Base-by-base conservation (phyloP, 92 coral and sea anemone species). In the Parazoanthus darwini region DNA sequence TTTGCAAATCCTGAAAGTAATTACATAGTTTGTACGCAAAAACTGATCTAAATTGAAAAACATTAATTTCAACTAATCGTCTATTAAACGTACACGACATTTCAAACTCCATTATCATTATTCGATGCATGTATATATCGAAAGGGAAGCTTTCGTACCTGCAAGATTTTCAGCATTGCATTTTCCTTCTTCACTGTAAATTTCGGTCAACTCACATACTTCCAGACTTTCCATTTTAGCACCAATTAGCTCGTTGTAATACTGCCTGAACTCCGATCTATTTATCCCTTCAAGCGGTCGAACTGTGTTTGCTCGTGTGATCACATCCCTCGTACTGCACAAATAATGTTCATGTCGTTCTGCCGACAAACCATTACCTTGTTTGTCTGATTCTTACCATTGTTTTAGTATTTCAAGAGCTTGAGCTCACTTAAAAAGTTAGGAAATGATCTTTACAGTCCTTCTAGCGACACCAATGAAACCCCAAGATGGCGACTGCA, bases 401-500 rank as follows among this genome's bases (percentile, higher is more conserved):
- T 63, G 9, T 63, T 35, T 16, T 35, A 74, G 23, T 37, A n/a
- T 36, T 76, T 76, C 22, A 76, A 76, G 16, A 38, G 0, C 48
- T 76, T 18, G 48, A 0, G 80, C 51, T 39, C 23, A 39, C 80
- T 39, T 9, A 23, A 39, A 36, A 22, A 18, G 4, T 6, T 26
- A 1, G 51, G 3, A 13, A 83, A 26, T 15, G 14, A 46, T 70
- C 20, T 56, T 84, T 84, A 84, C 87, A 84, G 87, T 42, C 87
- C 79, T 46, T 84, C 29, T 20, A 84, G 22, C n/a, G 75, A 66
- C 44, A 44, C 8, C 44, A 6, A 13, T 29, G 43, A 82, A 82
- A 82, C 42, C 59, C 63, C 87, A 84, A 84, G 39, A 84, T 84
- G 87, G 87, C 78, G 87, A 48, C 67, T 46, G 67, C 78, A 70